Evolutionary conservation across 1,140 invertebrate genomes (phyloP).

Genomic region (Bombus confusus): DNA sequence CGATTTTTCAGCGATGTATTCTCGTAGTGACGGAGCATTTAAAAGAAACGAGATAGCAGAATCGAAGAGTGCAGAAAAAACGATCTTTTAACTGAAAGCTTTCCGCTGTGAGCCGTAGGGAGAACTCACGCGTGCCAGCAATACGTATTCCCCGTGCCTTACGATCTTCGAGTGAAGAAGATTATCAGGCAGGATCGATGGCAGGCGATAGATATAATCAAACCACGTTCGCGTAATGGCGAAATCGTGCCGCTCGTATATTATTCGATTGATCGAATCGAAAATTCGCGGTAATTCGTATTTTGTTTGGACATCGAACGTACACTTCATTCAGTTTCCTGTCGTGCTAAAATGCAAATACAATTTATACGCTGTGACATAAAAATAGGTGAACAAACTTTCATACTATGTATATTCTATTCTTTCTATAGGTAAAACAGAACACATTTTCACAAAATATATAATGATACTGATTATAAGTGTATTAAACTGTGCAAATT

Average conservation of each 20-base stretch:
- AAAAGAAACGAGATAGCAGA: neutral
- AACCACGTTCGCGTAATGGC: slow-evolving; percentile 28
- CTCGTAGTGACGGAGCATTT: no score
- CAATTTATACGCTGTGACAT: neutral
- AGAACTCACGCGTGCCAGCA: slow-evolving; percentile 13
- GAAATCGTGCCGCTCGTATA: slow-evolving; percentile 9
- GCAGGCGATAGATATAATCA: slow-evolving; percentile 18
- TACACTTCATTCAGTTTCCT: neutral
- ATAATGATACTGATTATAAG: no score
- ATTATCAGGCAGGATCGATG: slow-evolving; percentile 27
- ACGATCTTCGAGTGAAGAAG: slow-evolving; percentile 2
- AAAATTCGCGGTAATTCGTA: slow-evolving; percentile 12
- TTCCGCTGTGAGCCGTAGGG: neutral
- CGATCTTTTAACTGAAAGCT: slow-evolving; percentile 4
- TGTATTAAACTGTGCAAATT: no score
- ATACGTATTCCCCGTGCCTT: slow-evolving; percentile 7
- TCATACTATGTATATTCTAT: no score
- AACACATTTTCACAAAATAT: no score
- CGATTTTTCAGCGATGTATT: no score
- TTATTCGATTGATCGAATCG: slow-evolving; percentile 12
- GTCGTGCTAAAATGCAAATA: neutral
- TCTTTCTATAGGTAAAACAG: no score
- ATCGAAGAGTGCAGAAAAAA: neutral
- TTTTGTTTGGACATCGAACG: slow-evolving; percentile 5
- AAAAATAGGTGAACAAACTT: neutral